Percentiles rank a stretch among this genome's conserved stretches.
phyloP scores from a whole-genome alignment of 2,797 vertebrate species.

The Poecilia picta region DNA sequence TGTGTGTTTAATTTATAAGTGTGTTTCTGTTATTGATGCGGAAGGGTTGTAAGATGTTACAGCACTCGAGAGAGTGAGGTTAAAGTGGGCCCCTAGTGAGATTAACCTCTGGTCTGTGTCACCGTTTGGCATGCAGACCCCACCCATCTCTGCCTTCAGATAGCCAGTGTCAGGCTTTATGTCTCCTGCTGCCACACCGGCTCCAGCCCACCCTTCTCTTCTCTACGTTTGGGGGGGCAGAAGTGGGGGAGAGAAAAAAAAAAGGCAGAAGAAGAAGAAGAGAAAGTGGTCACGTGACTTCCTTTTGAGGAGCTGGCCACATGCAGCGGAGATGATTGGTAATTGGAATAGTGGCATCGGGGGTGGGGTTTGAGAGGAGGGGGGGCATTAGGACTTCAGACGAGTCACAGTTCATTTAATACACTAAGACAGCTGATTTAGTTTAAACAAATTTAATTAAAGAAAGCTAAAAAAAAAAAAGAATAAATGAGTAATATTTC shows the following conservation, averaged over 20 bases:
- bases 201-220: constrained; percentile 55
- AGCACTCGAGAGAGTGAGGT: constrained; percentile 68
- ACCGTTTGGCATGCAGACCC: constrained; percentile 85
- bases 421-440: constrained; percentile 23
- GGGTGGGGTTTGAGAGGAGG: constrained; percentile 38
- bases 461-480: background rate
- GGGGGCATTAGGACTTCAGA: constrained; percentile 13
- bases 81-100: constrained; percentile 86
- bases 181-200: constrained; percentile 81
- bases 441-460: background rate
- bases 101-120: constrained; percentile 86
- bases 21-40: constrained; percentile 40
- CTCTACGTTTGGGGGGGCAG: constrained; percentile 47
- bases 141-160: constrained; percentile 82
- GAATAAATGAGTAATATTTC: background rate
- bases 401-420: constrained; percentile 37
- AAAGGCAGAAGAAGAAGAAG: constrained; percentile 78
- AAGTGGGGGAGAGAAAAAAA: background rate
- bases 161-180: constrained; percentile 88
- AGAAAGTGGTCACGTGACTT: constrained; percentile 87
- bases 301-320: constrained; percentile 81
- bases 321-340: constrained; percentile 72
- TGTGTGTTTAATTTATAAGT: constrained; percentile 61
- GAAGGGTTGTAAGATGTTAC: constrained; percentile 52
- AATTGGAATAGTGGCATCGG: constrained; percentile 71